Evolutionary conservation across 2,113 vertebrate genomes (phyloP).

Genomic region (Tautogolabrus adspersus): DNA sequence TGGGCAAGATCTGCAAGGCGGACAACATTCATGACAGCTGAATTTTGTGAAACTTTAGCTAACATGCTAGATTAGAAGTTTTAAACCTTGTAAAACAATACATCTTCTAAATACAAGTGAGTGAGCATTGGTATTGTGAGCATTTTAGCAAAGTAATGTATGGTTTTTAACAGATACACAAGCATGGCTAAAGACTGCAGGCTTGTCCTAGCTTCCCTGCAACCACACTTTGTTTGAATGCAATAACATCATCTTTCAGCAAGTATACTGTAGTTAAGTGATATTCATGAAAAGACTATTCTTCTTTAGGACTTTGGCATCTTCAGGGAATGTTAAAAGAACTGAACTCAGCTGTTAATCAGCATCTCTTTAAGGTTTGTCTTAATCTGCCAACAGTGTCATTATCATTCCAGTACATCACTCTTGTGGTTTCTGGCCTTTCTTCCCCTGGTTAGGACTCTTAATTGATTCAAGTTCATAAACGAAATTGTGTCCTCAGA

Average conservation of each 20-base stretch:
- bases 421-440: constrained; percentile 31
- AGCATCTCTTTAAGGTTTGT: constrained; percentile 37
- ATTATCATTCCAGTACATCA: constrained; percentile 52
- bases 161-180: too few species aligned
- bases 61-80: too few species aligned
- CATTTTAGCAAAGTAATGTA: not conserved
- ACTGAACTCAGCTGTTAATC: constrained; percentile 43
- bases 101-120: too few species aligned
- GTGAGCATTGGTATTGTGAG: too few species aligned
- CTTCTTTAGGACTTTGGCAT: constrained; percentile 21
- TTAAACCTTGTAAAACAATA: too few species aligned
- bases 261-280: not conserved
- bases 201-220: too few species aligned
- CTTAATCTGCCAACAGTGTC: constrained; percentile 46
- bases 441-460: constrained; percentile 22
- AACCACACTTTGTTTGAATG: constrained; percentile 1
- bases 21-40: too few species aligned
- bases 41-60: too few species aligned
- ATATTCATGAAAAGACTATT: constrained; percentile 21
- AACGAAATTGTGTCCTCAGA: constrained; percentile 34
- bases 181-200: too few species aligned
- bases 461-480: constrained; percentile 46
- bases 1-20: too few species aligned
- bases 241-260: constrained; percentile 19
- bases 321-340: constrained; percentile 23